Base-by-base conservation (phyloP, 2,113 vertebrate species). In the Pelvicachromis taeniatus region DNA sequence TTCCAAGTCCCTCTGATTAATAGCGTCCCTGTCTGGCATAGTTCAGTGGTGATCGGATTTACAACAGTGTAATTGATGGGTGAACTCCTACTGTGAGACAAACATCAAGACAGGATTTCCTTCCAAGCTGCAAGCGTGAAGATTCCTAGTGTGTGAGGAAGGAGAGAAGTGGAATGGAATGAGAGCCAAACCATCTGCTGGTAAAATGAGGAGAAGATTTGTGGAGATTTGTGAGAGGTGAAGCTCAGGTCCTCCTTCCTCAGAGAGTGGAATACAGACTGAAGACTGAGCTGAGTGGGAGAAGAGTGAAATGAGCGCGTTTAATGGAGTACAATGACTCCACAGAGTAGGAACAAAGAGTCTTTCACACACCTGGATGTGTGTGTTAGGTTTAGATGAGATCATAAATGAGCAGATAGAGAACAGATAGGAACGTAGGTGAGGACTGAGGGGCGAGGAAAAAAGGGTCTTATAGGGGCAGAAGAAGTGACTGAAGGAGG, bases 261-360 rank as follows among this genome's bases (percentile, higher is more conserved):
- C 78, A 58, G 55, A 89, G 82, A 88, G 83, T 45, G 35, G 68
- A 89, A 81, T 81, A 88, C 54, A 88, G 88, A 94, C 83, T 65
- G 65, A 79, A 65, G 77, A 70, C 6, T 31, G 81, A 79, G 68
- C 31, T 12, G 53, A 89, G 77, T 16, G 52, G 83, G 61, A 83
- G 85, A 38, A 35, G 86, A 86, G 81, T 5, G 59, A 79, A 77
- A 6, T 3, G 29, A 73, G 87, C n/a, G 73, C 12, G 9, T 81
- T 90, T 80, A 78, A 68, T 50, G 58, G 81, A 87, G 89, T 81
- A 94, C 93, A 94, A 92, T 89, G 90, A 85, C 82, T 92, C 80
- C 87, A 91, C 87, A 92, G 85, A 93, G 54, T 35, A 73, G 4
- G 85, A 94, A 95, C 94, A 95, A 95, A 93, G 93, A 81, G 16